Evolutionary conservation across 2,797 vertebrate genomes (phyloP).

Genomic region (Sebastes iracundus): DNA sequence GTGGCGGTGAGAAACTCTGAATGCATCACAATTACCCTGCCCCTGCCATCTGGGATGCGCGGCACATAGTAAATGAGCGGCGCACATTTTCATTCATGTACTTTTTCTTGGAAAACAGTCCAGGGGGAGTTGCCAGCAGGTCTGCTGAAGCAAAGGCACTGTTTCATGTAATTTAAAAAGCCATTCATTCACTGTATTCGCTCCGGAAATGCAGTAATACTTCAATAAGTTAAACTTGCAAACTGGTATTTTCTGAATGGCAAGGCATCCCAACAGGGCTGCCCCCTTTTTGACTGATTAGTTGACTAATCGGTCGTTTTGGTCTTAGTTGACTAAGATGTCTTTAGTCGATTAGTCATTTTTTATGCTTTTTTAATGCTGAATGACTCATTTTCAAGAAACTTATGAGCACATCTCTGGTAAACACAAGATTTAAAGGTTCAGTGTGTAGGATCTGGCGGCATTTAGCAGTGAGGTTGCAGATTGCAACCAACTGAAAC

Average conservation of each 20-base stretch:
- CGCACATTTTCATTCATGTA: constrained; percentile 49
- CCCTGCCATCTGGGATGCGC: constrained; percentile 56
- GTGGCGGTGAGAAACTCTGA: constrained; percentile 44
- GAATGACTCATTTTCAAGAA: too few species aligned
- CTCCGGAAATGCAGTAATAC: constrained; percentile 18
- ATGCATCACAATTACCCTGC: constrained; percentile 60
- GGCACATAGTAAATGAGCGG: constrained; percentile 32
- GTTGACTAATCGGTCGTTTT: too few species aligned
- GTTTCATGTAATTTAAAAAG: constrained; percentile 34
- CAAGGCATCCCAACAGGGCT: not conserved
- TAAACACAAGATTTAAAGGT: too few species aligned
- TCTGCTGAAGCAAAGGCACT: constrained; percentile 26
- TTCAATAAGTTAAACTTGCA: not conserved
- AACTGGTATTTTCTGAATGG: not conserved
- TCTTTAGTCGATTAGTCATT: too few species aligned
- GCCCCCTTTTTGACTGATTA: too few species aligned
- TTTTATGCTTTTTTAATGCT: too few species aligned
- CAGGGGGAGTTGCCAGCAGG: constrained; percentile 43
- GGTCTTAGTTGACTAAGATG: too few species aligned
- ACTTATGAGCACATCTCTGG: too few species aligned
- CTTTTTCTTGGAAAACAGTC: constrained; percentile 53
- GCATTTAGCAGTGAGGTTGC: too few species aligned
- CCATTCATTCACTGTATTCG: constrained; percentile 34
- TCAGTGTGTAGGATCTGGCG: too few species aligned
- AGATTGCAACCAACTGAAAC: too few species aligned